These are phyloP conservation scores for Alligator sinensis DNA, from an alignment of 2,113 vertebrate genomes.

Conservation along the genomic window DNA sequence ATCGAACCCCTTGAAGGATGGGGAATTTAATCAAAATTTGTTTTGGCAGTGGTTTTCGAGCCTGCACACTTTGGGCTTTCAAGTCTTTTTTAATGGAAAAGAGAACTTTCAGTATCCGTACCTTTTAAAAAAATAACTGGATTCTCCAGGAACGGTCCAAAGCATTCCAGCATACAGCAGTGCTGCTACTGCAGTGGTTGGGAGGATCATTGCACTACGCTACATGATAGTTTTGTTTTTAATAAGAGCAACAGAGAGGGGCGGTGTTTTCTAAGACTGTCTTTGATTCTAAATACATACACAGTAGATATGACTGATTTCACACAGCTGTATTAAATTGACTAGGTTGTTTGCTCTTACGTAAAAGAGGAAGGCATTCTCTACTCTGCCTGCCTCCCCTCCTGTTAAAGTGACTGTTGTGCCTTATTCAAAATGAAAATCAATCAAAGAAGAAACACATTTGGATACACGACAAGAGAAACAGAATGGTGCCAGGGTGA, in stretches of 20 bases:
- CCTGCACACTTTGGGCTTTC: not conserved
- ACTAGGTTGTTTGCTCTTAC: slow-evolving; percentile 26
- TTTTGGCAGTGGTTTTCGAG: not conserved
- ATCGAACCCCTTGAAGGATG: not conserved
- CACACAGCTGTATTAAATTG: not conserved
- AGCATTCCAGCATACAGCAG: not conserved
- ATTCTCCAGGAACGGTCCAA: not conserved
- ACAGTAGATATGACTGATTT: not conserved
- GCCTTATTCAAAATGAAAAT: slow-evolving; percentile 58
- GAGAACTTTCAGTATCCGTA: not conserved
- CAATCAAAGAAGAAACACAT: slow-evolving; percentile 70
- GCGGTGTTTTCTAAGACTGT: not conserved
- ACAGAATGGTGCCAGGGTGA: slow-evolving; percentile 51
- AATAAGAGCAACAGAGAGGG: not conserved
- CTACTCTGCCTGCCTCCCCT: not conserved
- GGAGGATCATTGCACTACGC: accelerated
- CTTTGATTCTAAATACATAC: not conserved
- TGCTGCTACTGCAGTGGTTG: not conserved
- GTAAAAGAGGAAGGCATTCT: slow-evolving; percentile 65
- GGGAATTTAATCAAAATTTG: not conserved
- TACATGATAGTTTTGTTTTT: not conserved
- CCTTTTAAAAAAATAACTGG: not conserved
- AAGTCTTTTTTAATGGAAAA: not conserved
- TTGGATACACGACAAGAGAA: slow-evolving; percentile 76
- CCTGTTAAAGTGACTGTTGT: slow-evolving; percentile 32